Conservation (phyloP, 2,797 vertebrate genomes). For the Gymnoscopelus braueri region DNA sequence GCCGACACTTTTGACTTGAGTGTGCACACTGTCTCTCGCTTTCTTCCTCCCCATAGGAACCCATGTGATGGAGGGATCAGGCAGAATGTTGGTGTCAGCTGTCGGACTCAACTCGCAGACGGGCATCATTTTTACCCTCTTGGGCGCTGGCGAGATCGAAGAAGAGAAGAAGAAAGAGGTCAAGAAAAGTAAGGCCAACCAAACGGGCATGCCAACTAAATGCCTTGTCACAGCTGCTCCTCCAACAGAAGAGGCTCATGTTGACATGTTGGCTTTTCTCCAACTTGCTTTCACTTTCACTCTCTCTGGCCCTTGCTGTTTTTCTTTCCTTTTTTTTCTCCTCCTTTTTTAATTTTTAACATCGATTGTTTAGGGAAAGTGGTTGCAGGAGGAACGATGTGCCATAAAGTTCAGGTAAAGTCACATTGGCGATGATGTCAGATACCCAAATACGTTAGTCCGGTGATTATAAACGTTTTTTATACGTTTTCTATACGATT, state of each 20-base stretch:
- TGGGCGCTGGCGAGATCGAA: constrained; percentile 88
- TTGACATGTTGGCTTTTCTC: background rate
- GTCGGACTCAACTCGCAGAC: constrained; percentile 98
- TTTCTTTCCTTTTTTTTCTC: background rate
- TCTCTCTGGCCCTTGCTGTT: background rate
- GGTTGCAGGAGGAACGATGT: background rate
- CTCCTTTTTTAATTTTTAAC: background rate
- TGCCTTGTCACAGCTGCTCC: constrained; percentile 14
- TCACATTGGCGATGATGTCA: constrained; percentile 7
- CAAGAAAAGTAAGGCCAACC: constrained; percentile 92
- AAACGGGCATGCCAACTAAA: constrained; percentile 1
- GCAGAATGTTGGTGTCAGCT: constrained; percentile 93
- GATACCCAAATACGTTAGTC: background rate
- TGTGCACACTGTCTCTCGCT: background rate
- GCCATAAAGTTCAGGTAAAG: constrained; percentile 32
- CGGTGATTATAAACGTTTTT: too few species aligned
- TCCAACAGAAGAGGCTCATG: too few species aligned
- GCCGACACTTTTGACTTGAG: too few species aligned
- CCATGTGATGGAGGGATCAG: constrained; percentile 98
- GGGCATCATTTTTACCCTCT: constrained; percentile 95
- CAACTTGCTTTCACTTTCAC: background rate
- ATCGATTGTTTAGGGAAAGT: constrained; percentile 7
- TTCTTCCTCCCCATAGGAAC: constrained; percentile 82
- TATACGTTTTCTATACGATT: too few species aligned
- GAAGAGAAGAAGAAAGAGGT: constrained; percentile 88